Evolutionary conservation across 2,113 vertebrate species (phyloP).

Genomic region (Myxocyprinus asiaticus): DNA sequence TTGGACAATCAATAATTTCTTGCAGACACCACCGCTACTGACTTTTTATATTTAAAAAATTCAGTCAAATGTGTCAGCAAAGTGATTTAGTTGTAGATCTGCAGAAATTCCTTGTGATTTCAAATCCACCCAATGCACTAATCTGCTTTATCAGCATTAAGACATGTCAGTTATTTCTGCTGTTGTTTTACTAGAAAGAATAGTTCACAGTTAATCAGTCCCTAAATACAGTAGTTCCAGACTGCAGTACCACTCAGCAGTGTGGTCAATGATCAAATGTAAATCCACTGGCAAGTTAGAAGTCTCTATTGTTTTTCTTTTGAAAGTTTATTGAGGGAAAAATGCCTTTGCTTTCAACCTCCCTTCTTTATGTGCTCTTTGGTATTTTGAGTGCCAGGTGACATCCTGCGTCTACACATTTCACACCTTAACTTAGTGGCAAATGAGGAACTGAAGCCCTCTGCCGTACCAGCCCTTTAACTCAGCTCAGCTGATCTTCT

Average conservation of each 20-base stretch:
- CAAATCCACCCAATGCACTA: not conserved
- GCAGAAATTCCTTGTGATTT: not conserved
- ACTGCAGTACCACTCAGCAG: not conserved
- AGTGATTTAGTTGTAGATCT: not conserved
- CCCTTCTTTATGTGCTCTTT: constrained; percentile 1
- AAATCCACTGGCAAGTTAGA: not conserved
- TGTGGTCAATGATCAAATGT: constrained; percentile 10
- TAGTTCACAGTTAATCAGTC: not conserved
- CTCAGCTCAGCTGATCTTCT: not conserved
- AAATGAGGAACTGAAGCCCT: not conserved
- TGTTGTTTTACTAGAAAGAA: not conserved
- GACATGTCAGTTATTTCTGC: not conserved
- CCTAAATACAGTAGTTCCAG: not conserved
- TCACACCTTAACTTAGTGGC: not conserved
- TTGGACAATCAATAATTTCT: constrained; percentile 16
- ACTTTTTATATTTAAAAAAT: not conserved
- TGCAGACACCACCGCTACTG: not conserved
- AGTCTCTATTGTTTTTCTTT: not conserved
- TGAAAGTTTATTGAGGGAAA: constrained; percentile 5
- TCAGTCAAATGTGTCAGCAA: not conserved
- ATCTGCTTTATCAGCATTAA: not conserved
- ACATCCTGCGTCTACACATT: not conserved
- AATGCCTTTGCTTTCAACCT: not conserved
- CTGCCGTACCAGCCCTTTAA: no score
- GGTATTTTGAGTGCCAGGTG: constrained; percentile 5